Evolutionary conservation across 2,113 vertebrate species (phyloP).

Genomic region (Lagopus leucura): DNA sequence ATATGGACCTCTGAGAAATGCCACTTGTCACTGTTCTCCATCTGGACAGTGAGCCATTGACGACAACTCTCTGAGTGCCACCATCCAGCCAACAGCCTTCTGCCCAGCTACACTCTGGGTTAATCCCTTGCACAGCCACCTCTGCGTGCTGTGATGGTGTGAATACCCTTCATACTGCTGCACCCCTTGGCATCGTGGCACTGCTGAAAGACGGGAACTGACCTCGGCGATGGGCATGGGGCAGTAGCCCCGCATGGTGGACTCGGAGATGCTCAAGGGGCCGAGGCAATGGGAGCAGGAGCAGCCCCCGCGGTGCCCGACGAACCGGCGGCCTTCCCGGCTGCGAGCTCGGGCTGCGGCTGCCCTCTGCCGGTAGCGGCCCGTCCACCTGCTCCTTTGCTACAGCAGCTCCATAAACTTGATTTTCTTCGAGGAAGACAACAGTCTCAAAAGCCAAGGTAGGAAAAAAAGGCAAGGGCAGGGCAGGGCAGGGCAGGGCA

Average conservation of each 20-base stretch:
- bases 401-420: too few relatives aligned
- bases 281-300: rapidly evolving
- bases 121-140: neutral
- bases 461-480: too few relatives aligned
- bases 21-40: neutral
- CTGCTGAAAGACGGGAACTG: neutral
- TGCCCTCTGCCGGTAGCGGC: slow-evolving; percentile 45
- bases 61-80: neutral
- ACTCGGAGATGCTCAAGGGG: neutral
- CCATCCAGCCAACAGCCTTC: neutral
- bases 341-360: neutral
- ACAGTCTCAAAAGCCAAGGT: neutral
- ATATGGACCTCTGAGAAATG: neutral
- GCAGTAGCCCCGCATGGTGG: neutral
- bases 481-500: too few relatives aligned
- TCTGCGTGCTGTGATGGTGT: neutral
- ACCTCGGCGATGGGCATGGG: rapidly evolving
- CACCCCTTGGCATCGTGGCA: rapidly evolving
- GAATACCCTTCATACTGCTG: neutral
- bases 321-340: rapidly evolving
- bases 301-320: rapidly evolving
- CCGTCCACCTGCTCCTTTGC: rapidly evolving
- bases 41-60: neutral
- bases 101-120: neutral
- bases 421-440: neutral